Evolutionary conservation across 2,113 vertebrate genomes (phyloP), one percentile per base, ranked within the genome.

Genomic region (Acinonyx jubatus): DNA sequence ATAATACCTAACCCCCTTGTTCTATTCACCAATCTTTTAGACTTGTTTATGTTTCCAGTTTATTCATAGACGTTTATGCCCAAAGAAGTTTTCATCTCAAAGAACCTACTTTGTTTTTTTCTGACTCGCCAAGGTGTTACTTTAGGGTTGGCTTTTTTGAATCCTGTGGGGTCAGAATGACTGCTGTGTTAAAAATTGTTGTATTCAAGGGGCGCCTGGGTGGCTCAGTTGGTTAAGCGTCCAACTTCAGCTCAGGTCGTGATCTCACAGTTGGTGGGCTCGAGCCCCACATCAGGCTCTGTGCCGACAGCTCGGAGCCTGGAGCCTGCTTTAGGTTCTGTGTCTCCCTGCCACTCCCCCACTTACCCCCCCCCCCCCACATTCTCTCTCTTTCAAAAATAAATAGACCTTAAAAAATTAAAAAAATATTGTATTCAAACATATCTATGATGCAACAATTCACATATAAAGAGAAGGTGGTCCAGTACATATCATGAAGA

Each of bases 41-140:
- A 86, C 36, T 95, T 97, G 31, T 38, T 81, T 97, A 88, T 90
- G 8, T 94, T 91, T 91, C 82, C 15, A 50, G 36, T 91, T 84
- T 48, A 74, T n/a, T 84, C 3, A 33, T 9, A 78, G 66, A 89
- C 7, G 12, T 61, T 92, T 84, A 68, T 83, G n/a, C 12, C 90
- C 52, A 83, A 92, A 92, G 61, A 94, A n/a, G 25, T 92, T 92
- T 91, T 94, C 19, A 65, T 91, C 55, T 96, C 66, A 63, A 83
- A 97, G 52, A 27, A 90, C 18, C n/a, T 61, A 15, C 13, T 96
- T 93, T 66, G 94, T 80, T 66, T 93, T 90, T 85, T 83, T 23
- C 55, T 74, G 52, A 92, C 15, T 97, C 4, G 48, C 48, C 50
- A 89, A 88, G 33, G 29, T 50, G 6, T 23, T 93, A 74, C 29